phyloP scores from a whole-genome alignment of 2,888 invertebrate genomes.

The Spodoptera picta region DNA sequence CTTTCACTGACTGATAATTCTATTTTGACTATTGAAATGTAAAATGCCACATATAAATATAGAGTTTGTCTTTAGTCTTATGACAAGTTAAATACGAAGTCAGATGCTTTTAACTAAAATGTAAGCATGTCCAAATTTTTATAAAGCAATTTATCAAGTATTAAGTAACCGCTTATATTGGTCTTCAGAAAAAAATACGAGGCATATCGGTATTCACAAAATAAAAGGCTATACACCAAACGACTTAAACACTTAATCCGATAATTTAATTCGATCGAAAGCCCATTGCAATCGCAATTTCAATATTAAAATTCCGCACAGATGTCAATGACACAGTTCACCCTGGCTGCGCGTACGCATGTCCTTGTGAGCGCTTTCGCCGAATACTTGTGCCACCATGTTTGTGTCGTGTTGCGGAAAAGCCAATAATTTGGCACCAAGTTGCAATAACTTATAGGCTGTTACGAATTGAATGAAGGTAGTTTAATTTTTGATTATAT shows the following conservation, averaged over 20 bases:
- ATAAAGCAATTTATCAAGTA: no score
- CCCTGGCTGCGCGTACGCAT: slow-evolving; percentile 46
- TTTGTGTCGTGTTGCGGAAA: slow-evolving; percentile 43
- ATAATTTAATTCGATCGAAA: slow-evolving; percentile 22
- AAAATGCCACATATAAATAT: no score
- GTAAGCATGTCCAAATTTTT: no score
- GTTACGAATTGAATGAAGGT: slow-evolving; percentile 41
- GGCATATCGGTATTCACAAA: not conserved
- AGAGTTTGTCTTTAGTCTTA: no score
- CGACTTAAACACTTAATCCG: slow-evolving; percentile 24
- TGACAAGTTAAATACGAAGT: no score
- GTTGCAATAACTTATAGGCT: slow-evolving; percentile 41
- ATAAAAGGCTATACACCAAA: not conserved
- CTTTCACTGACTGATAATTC: no score
- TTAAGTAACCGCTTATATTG: not conserved
- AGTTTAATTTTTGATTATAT: slow-evolving; percentile 25
- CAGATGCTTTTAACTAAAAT: no score
- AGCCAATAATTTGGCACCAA: slow-evolving; percentile 39
- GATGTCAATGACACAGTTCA: slow-evolving; percentile 54
- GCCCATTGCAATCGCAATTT: slow-evolving; percentile 32
- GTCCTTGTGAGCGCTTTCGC: slow-evolving; percentile 60
- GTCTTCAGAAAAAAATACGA: no score
- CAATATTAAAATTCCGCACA: slow-evolving; percentile 47
- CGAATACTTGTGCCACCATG: slow-evolving; percentile 46
- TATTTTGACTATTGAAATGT: no score